These are phyloP conservation scores for Andrena fulva DNA, from an alignment of 2,888 invertebrate genomes.

Conservation along the genomic window DNA sequence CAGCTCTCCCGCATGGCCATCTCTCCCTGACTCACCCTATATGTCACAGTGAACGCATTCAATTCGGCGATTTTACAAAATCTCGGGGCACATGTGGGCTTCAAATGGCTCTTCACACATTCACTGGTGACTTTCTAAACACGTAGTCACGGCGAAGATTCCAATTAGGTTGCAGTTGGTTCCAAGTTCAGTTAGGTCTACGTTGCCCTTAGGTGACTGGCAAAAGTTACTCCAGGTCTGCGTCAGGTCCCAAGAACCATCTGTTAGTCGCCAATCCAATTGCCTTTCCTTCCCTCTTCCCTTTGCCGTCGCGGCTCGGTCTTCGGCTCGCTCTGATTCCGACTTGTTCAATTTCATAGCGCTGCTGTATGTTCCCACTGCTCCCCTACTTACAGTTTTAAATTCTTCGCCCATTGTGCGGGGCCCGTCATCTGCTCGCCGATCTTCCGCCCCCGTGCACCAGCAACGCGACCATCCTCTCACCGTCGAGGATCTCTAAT, in stretches of 20 bases:
- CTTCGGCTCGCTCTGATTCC: not conserved
- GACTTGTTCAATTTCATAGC: not conserved
- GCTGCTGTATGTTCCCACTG: not conserved
- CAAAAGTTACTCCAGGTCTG: too few relatives aligned
- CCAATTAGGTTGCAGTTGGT: not conserved
- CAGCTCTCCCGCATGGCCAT: too few relatives aligned
- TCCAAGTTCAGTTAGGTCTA: too few relatives aligned
- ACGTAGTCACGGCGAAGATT: not conserved
- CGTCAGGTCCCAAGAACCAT: too few relatives aligned
- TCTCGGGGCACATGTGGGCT: not conserved
- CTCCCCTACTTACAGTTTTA: not conserved
- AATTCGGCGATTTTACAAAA: not conserved
- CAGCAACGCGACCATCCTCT: not conserved
- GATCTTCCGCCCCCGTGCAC: not conserved
- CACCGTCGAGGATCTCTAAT: not conserved
- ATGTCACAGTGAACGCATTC: not conserved
- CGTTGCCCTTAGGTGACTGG: too few relatives aligned
- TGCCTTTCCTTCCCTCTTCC: not conserved
- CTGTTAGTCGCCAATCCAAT: not conserved
- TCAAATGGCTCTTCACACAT: not conserved
- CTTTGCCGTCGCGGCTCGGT: not conserved
- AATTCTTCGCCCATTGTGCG: not conserved
- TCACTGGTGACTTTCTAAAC: not conserved
- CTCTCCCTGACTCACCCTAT: not conserved
- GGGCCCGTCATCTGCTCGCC: not conserved